Percentiles rank a stretch among this genome's conserved stretches.
Evolutionary conservation across 2,888 invertebrate species (phyloP).

Genomic region (Synergus gifuensis): DNA sequence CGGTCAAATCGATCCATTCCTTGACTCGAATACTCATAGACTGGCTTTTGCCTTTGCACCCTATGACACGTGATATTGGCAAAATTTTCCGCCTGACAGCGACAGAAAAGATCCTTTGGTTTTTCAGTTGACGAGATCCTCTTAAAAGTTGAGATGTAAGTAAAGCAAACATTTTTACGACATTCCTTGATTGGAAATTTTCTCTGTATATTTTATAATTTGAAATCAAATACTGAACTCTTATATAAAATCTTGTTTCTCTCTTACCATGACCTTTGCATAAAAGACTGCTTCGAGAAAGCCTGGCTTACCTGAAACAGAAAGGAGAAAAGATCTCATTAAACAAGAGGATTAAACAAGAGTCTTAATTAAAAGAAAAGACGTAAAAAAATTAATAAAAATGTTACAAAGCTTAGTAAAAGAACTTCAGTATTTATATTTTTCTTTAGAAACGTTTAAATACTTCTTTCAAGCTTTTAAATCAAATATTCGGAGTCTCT

Average conservation of each 20-base stretch:
- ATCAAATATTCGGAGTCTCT: no score
- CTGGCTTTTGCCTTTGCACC: not conserved
- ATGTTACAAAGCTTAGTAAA: no score
- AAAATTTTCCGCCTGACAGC: not conserved
- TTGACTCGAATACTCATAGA: slow-evolving; percentile 8
- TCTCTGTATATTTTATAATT: not conserved
- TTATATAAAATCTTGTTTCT: not conserved
- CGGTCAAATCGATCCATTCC: slow-evolving; percentile 13
- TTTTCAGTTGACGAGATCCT: slow-evolving; percentile 5
- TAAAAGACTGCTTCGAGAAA: not conserved
- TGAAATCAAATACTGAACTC: not conserved
- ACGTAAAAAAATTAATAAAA: no score
- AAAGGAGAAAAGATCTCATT: no score
- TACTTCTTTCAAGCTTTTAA: no score
- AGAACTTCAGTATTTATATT: no score
- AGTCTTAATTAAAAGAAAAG: no score
- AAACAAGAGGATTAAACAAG: no score
- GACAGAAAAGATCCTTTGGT: not conserved
- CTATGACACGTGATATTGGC: slow-evolving; percentile 14
- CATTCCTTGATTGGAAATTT: not conserved
- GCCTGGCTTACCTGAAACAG: no score
- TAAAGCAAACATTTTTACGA: not conserved
- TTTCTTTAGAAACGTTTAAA: no score
- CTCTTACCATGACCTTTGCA: not conserved
- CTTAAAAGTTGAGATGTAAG: not conserved